These are phyloP conservation scores for Hiodon alosoides DNA, from an alignment of 2,113 vertebrate genomes.

Conservation along the genomic window DNA sequence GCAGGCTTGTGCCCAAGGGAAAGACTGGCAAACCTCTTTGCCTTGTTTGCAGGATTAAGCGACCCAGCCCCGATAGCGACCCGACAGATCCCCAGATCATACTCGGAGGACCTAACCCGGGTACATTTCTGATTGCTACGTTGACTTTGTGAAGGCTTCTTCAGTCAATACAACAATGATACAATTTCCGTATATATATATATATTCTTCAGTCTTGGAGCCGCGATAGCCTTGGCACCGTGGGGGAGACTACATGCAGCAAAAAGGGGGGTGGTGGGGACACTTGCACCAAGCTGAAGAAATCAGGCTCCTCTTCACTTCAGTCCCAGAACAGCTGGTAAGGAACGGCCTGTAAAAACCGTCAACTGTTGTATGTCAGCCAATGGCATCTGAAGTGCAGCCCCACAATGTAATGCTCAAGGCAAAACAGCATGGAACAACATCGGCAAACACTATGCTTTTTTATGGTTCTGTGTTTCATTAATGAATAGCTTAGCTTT, in stretches of 20 bases:
- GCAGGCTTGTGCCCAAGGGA: too few species aligned
- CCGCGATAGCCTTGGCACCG: background rate
- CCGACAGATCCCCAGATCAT: constrained; percentile 27
- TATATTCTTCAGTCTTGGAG: background rate
- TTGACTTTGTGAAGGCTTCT: background rate
- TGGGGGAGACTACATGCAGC: background rate
- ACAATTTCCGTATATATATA: too few species aligned
- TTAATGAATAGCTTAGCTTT: too few species aligned
- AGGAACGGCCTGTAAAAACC: background rate
- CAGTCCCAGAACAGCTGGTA: background rate
- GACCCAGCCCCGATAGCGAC: constrained; percentile 17
- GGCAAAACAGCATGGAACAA: background rate
- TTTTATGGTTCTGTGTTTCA: background rate
- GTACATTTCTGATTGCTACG: constrained; percentile 25
- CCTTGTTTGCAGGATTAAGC: constrained; percentile 30
- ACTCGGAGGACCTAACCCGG: constrained; percentile 49
- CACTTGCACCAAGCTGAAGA: background rate
- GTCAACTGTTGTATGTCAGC: background rate
- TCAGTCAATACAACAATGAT: background rate
- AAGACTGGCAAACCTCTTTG: background rate
- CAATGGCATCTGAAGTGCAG: background rate
- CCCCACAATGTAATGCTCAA: background rate
- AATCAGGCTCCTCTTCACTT: background rate
- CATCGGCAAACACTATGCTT: too few species aligned
- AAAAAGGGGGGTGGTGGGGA: background rate